These are phyloP conservation scores for Gallinago stenura DNA, from an alignment of 2,797 vertebrate species.

Conservation along the genomic window DNA sequence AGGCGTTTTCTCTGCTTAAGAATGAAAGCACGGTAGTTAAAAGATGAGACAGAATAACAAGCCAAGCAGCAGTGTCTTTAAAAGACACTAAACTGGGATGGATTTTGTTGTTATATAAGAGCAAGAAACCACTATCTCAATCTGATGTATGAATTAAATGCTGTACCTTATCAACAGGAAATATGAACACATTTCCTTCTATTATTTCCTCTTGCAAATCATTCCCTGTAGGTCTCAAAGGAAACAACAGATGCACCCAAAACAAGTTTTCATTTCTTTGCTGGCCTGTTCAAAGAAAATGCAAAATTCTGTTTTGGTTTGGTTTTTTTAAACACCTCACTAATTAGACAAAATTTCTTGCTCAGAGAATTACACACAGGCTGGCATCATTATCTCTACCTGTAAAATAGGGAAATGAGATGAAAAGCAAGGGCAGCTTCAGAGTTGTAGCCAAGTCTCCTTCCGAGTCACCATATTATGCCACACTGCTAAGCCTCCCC, in stretches of 20 bases:
- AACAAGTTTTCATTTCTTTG: slow-evolving; percentile 18
- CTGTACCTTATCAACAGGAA: slow-evolving; percentile 53
- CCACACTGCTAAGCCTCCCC: background rate
- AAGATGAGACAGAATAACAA: background rate
- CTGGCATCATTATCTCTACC: background rate
- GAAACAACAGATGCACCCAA: slow-evolving; percentile 52
- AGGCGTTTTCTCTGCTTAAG: background rate
- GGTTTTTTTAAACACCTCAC: background rate
- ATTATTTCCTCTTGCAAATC: slow-evolving; percentile 54
- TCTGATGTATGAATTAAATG: slow-evolving; percentile 42
- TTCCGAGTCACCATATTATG: background rate
- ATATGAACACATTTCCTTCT: slow-evolving; percentile 66
- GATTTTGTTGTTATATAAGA: background rate
- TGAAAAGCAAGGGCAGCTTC: background rate
- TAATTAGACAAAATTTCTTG: background rate
- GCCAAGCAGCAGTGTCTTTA: background rate
- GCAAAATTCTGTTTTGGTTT: background rate
- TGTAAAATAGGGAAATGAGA: background rate
- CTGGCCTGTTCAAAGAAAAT: background rate
- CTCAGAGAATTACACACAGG: background rate
- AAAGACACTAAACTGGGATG: background rate
- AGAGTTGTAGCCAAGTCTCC: background rate
- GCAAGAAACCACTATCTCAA: background rate
- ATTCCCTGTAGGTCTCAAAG: slow-evolving; percentile 32
- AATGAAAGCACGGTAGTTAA: background rate